Evolutionary conservation across 2,113 vertebrate genomes (phyloP).

Genomic region (Promerops cafer): DNA sequence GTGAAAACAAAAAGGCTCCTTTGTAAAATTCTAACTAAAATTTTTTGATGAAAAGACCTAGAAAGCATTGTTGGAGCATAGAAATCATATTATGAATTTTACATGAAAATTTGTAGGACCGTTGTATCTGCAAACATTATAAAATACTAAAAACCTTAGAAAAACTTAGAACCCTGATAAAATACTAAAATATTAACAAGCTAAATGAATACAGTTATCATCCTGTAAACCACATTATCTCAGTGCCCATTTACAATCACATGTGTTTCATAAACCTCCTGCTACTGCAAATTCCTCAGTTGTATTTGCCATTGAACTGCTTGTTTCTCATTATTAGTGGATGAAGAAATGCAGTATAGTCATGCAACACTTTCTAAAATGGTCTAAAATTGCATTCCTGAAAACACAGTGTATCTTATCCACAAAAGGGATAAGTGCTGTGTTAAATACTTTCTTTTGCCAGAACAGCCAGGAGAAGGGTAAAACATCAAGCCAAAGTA

Average conservation of each 20-base stretch:
- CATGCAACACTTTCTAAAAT: slow-evolving; percentile 26
- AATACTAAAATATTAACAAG: slow-evolving; percentile 35
- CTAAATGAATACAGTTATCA: slow-evolving; percentile 43
- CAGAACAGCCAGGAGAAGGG: neutral
- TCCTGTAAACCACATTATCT: slow-evolving; percentile 41
- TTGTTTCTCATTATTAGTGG: slow-evolving; percentile 59
- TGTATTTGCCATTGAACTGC: slow-evolving; percentile 55
- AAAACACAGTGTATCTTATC: slow-evolving; percentile 53
- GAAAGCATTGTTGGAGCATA: slow-evolving; percentile 19
- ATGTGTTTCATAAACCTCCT: slow-evolving; percentile 51
- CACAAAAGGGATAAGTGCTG: slow-evolving; percentile 29
- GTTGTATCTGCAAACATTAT: slow-evolving; percentile 6
- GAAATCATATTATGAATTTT: slow-evolving; percentile 63
- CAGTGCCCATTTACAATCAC: slow-evolving; percentile 32
- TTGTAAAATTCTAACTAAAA: slow-evolving; percentile 45
- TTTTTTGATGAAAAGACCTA: slow-evolving; percentile 53
- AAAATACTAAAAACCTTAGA: slow-evolving; percentile 11
- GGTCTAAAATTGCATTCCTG: slow-evolving; percentile 37
- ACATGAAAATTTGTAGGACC: slow-evolving; percentile 36
- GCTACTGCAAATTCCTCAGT: slow-evolving; percentile 49
- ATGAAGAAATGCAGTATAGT: slow-evolving; percentile 47
- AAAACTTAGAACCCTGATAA: slow-evolving; percentile 45
- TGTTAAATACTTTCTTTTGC: slow-evolving; percentile 32
- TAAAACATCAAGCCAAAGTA: slow-evolving; percentile 41
- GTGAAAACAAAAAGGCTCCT: slow-evolving; percentile 32